A percentile compares a stretch with the other conserved stretches of the same genome.
Evolutionary conservation across 2,113 vertebrate species (phyloP).

Genomic region (Poecile atricapillus): DNA sequence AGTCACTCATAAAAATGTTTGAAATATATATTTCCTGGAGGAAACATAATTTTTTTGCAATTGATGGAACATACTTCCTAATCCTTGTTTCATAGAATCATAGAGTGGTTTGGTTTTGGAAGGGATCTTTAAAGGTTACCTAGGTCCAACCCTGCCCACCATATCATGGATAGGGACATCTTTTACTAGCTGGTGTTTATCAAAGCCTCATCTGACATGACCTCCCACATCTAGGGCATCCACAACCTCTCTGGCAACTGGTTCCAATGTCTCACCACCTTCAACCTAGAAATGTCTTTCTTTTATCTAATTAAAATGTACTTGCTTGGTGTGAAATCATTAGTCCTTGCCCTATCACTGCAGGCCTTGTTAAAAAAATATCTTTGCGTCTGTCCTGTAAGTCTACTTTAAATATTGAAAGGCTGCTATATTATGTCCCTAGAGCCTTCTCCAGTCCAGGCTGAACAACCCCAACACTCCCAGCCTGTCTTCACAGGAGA

Average conservation of each 20-base stretch:
- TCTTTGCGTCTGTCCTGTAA: neutral
- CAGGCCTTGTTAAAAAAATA: neutral
- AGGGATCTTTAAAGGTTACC: neutral
- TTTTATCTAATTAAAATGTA: neutral
- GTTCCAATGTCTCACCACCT: neutral
- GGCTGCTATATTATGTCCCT: neutral
- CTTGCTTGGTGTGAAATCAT: neutral
- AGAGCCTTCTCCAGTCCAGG: neutral
- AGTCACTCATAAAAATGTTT: neutral
- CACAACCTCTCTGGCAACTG: neutral
- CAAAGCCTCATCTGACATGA: neutral
- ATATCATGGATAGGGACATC: rapidly evolving
- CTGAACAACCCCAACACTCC: neutral
- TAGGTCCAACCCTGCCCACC: neutral
- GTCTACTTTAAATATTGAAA: neutral
- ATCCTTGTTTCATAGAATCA: neutral
- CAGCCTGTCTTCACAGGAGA: neutral
- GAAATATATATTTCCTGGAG: neutral
- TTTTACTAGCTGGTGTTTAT: rapidly evolving
- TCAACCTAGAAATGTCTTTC: neutral
- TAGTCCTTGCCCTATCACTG: neutral
- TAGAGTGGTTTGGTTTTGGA: neutral
- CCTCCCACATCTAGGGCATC: neutral
- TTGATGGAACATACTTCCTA: neutral
- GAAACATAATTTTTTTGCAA: neutral